These are phyloP conservation scores for Montipora efflorescens DNA, from an alignment of 64 coral and sea anemone species.

Conservation along the genomic window DNA sequence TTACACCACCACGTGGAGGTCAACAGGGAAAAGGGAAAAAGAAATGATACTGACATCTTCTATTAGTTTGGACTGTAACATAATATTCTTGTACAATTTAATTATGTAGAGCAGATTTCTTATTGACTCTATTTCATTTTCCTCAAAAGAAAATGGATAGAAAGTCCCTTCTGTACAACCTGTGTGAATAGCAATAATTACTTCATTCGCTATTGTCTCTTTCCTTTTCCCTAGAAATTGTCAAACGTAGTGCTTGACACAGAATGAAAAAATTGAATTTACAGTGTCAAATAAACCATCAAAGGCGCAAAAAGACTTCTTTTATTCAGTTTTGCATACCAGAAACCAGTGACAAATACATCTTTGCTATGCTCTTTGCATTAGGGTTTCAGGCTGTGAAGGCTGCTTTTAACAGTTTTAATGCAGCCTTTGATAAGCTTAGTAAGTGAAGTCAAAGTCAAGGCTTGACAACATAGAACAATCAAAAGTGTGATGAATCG, in stretches of 20 bases:
- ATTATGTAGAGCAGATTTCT: conserved; percentile 4
- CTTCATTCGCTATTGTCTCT: background rate
- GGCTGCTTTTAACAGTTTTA: too few relatives aligned
- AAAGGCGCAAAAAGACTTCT: too few relatives aligned
- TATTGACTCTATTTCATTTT: background rate
- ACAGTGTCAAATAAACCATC: background rate
- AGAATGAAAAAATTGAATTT: background rate
- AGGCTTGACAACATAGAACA: too few relatives aligned
- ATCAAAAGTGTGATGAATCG: too few relatives aligned
- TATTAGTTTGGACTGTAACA: conserved; percentile 67
- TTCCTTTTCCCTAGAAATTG: background rate
- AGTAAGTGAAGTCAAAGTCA: too few relatives aligned
- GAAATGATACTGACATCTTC: conserved; percentile 63
- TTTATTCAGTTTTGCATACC: too few relatives aligned
- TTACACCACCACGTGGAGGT: conserved; percentile 94
- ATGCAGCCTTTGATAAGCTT: too few relatives aligned
- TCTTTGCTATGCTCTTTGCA: too few relatives aligned
- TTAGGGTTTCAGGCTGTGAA: too few relatives aligned
- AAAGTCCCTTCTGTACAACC: background rate
- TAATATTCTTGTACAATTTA: conserved; percentile 65
- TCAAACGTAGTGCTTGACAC: background rate
- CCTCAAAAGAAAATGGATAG: background rate
- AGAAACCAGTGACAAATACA: too few relatives aligned
- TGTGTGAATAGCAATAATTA: background rate
- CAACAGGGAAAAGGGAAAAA: conserved; percentile 93